phyloP scores from a whole-genome alignment of 1,140 invertebrate genomes.

The Tetramorium alpestre region DNA sequence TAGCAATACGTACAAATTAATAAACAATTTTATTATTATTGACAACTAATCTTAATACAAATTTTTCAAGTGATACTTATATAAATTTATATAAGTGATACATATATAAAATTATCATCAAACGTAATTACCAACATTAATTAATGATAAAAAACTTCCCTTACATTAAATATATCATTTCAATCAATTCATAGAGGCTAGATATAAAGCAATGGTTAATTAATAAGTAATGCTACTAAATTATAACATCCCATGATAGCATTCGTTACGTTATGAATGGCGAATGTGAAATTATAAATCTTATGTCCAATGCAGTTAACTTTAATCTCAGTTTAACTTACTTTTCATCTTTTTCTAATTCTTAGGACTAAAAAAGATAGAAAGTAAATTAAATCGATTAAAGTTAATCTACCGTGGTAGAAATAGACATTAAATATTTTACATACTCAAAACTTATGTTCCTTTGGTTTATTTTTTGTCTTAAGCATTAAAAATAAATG shows the following conservation, averaged over 20 bases:
- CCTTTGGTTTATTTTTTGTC: neutral
- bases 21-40: neutral
- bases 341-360: too few species aligned
- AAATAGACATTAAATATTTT: neutral
- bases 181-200: neutral
- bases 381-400: too few species aligned
- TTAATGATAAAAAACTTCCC: neutral
- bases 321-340: too few species aligned
- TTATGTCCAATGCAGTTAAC: too few species aligned
- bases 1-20: neutral
- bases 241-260: neutral
- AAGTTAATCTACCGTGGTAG: too few species aligned
- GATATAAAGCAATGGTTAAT: neutral
- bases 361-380: too few species aligned
- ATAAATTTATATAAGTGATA: neutral
- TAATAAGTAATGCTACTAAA: neutral
- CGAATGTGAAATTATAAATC: too few species aligned
- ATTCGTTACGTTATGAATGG: neutral
- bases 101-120: neutral
- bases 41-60: neutral
- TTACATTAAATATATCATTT: neutral
- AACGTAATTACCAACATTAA: neutral
- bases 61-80: neutral
- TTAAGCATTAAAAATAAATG: slow-evolving; percentile 4
- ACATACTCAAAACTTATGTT: neutral